Base-by-base conservation (phyloP, 64 coral and sea anemone species). In the Actinia tenebrosa region DNA sequence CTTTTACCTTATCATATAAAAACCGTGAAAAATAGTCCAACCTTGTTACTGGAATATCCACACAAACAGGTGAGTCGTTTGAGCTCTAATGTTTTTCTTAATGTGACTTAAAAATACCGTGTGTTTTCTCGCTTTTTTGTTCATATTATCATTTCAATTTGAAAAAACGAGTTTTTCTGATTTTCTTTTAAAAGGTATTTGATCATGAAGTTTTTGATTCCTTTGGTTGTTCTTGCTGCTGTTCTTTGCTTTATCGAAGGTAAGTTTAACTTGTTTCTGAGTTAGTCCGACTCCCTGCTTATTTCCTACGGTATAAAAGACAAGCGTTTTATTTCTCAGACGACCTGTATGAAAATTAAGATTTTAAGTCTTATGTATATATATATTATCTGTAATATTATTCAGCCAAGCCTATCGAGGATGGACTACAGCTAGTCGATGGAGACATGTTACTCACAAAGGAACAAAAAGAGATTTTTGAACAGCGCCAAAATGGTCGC, bases 391-490 rank as follows among this genome's bases (percentile, higher is more conserved):
- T 20, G 44, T 81, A 7, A 0, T 7, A 18, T n/a, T 16, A 16
- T 85, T 6, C 56, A 85, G 83, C 54, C 56, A 55, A 62, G 56
- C 83, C 83, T 59, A 20, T 64, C 17, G 52, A 85, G 4, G 26
- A 85, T 44, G 44, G 79, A 81, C 15, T 63, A 16, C 54, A 85
- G 45, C 83, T 85, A 8, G 55, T 85, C 22, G 83, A 85, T 9
- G 83, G 53, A 22, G 83, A 85, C n/a, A 85, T 85, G 50, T 16
- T 85, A 7, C 44, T 85, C 44, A 85, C 83, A 9, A 85, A 85
- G 25, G 83, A 63, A 20, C 83, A 85, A 43, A 85, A 85, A 42
- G 56, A 85, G 50, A 9, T 44, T n/a, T 85, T 53, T 16, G 23
- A 30, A 10, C 44, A 58, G 56, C 52, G 16, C 26, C 83, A 85